Base-by-base conservation (phyloP, 2,113 vertebrate species). In the Triplophysa rosa region DNA sequence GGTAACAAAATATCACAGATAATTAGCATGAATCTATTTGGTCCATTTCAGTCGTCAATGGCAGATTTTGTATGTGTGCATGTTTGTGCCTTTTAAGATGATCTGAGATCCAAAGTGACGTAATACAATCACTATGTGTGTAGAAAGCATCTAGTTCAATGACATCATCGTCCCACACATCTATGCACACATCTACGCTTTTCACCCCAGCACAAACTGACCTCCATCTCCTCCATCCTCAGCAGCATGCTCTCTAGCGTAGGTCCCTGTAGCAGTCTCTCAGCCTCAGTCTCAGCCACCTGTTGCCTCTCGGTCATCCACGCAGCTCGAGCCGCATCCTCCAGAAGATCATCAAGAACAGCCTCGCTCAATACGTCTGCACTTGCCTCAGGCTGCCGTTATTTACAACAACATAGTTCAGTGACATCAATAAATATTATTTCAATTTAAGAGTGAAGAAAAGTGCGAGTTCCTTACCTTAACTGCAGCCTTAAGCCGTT, bases 211-310 rank as follows among this genome's bases (percentile, higher is more conserved):
- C 40, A 45, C 71, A 63, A 40, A 49, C 91, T 90, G 89, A 99
- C 98, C 92, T 99, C 97, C 74, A 99, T 99, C 87, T 98, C 95
- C 87, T 99, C 95, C 94, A 99, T 95, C 82, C 96, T 94, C 79
- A 92, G 91, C 86, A 98, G 91, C 95, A 99, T 97, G 68, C 80
- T 91, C 87, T 98, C 93, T 83, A 99, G 86, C 21, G 86, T 87
- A 16, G 89, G 87, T 63, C 82, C 63, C 67, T 89, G 90, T 79
- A 90, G 74, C 37, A 85, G 0, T 52, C 42, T 4, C 64, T 79
- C 67, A 29, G 82, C 2, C 65, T 83, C 73, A 54, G 78, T 76
- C 61, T 83, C 33, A 0, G 1, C 82, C 80, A 91, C 90, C 85
- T 72, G 45, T 67, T 78, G 80, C 54, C 83, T 83, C 72, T 93